Conservation (phyloP, 2,888 invertebrate species). For the Dynastes hyllus region DNA sequence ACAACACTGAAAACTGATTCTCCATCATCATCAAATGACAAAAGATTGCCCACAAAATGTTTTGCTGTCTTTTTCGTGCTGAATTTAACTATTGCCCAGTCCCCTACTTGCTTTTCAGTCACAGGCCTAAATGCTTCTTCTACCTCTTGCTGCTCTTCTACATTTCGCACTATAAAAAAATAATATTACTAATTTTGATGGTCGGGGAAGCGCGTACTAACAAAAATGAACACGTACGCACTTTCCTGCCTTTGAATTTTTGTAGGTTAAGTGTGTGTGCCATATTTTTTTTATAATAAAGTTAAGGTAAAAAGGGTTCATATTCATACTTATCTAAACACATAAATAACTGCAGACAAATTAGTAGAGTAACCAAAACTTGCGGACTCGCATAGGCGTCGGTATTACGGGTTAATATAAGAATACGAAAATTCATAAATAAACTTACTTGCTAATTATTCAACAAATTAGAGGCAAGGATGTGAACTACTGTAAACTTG, state of each 20-base stretch:
- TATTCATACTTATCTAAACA: constrained; percentile 26
- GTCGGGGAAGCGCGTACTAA: background rate
- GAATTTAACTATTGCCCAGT: background rate
- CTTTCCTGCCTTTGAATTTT: background rate
- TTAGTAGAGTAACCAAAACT: too few species aligned
- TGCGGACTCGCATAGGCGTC: too few species aligned
- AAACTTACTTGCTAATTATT: too few species aligned
- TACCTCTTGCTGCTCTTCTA: constrained; percentile 12
- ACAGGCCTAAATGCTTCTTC: constrained; percentile 27
- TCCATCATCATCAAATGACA: constrained; percentile 16
- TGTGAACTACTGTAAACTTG: too few species aligned
- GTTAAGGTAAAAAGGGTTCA: constrained; percentile 9
- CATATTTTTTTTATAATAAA: background rate
- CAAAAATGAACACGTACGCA: background rate
- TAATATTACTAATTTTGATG: too few species aligned
- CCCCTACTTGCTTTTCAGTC: constrained; percentile 13
- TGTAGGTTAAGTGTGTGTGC: background rate
- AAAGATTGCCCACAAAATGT: constrained; percentile 8
- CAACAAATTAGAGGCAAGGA: too few species aligned
- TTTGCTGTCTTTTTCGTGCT: background rate
- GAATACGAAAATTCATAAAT: too few species aligned
- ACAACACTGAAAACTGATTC: background rate
- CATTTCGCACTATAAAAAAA: background rate
- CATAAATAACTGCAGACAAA: constrained; percentile 14
- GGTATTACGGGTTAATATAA: too few species aligned